Evolutionary conservation across 2,888 invertebrate species (phyloP), one percentile per base, ranked within the genome.

Genomic region (Eudemis profundana): DNA sequence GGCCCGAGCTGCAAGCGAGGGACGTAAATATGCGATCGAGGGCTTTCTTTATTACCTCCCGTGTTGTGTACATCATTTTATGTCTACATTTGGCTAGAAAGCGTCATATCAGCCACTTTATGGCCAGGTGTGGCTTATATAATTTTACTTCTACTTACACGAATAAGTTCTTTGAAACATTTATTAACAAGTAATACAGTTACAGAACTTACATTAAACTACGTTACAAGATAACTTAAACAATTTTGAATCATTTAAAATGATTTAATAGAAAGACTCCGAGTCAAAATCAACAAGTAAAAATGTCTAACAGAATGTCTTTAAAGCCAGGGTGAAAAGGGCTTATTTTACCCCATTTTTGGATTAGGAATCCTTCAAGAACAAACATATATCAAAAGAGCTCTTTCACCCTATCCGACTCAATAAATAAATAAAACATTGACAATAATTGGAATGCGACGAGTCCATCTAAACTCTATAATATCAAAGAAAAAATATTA

Each of bases 391-490:
- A 46, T 19, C 21, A 12, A 19, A 44, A 21, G 12, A 4, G 4
- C 12, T 21, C 4, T 21, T 21, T 5, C n/a, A 4, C 4, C 44
- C 5, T 5, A 21, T 33, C 23, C 14, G 8, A n/a, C 29, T 44
- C 33, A 29, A 46, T 12, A 57, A 63, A 57, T 33, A 44, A 44
- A 64, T 44, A 50, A 63, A 62, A 68, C 66, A 54, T 56, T 36
- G 65, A 68, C 44, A 68, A 60, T 49, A 67, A 72, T 57, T 79
- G 78, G 88, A 88, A 88, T 88, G 88, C 83, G 82, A 69, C 61
- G 67, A 73, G 69, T 71, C 68, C 10, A 36, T 12, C 27, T 46
- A 51, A 46, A 46, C 59, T 62, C 67, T 66, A 67, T 47, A 68
- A 49, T 63, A 67, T 70, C 69, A 72, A 68, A 63, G 57, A 69